Evolutionary conservation across 2,113 vertebrate species (phyloP).

Genomic region (Notechis scutatus): DNA sequence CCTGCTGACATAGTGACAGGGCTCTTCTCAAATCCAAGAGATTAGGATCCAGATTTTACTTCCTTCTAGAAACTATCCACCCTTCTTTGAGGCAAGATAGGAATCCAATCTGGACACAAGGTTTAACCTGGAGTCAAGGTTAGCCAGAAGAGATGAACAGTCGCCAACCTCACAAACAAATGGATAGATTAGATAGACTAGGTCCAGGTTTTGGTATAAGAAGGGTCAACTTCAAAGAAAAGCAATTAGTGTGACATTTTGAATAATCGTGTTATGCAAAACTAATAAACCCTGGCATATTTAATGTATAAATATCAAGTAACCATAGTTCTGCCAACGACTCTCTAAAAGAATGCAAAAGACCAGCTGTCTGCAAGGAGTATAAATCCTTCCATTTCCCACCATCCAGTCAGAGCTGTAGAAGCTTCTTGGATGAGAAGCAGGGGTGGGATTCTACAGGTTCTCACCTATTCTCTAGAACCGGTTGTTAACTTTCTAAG

Average conservation of each 20-base stretch:
- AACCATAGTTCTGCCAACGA: neutral
- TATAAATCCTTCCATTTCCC: too few species aligned
- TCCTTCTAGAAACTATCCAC: neutral
- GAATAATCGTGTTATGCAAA: neutral
- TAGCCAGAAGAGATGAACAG: neutral
- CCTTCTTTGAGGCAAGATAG: neutral
- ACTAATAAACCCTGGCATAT: neutral
- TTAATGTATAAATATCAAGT: neutral
- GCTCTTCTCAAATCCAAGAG: neutral
- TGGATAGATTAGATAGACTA: neutral
- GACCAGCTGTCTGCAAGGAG: too few species aligned
- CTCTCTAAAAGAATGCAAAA: too few species aligned
- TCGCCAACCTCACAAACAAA: neutral
- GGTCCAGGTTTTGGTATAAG: neutral
- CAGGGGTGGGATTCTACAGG: too few species aligned
- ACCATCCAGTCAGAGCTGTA: too few species aligned
- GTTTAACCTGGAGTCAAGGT: neutral
- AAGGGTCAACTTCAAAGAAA: neutral
- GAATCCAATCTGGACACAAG: neutral
- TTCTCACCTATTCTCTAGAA: too few species aligned
- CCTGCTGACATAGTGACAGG: neutral
- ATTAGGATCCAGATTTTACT: neutral
- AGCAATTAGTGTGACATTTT: neutral
- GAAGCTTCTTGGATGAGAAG: too few species aligned
- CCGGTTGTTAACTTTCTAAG: too few species aligned